A percentile compares a stretch with the other conserved stretches of the same genome.
Evolutionary conservation across 2,888 invertebrate species (phyloP).

Genomic region (Heliconius ismenius): DNA sequence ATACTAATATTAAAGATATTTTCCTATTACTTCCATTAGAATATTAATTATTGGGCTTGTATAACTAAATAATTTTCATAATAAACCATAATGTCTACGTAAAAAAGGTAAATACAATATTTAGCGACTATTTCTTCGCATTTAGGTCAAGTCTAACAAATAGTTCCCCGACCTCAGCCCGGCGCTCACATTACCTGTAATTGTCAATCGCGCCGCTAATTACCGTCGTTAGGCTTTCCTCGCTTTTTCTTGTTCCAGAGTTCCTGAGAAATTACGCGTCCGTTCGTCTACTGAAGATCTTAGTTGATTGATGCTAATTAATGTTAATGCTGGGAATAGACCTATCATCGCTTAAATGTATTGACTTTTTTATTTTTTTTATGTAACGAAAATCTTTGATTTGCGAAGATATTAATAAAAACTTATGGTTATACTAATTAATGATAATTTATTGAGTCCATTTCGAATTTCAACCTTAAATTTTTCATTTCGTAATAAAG

Average conservation of each 20-base stretch:
- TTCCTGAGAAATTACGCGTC: conserved; percentile 34
- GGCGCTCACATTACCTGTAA: conserved; percentile 33
- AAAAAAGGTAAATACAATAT: not conserved
- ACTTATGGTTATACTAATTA: no score
- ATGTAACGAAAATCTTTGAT: no score
- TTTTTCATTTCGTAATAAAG: no score
- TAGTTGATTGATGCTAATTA: conserved; percentile 39
- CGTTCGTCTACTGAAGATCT: conserved; percentile 31
- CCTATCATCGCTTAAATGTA: conserved; percentile 21
- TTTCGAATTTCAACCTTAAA: no score
- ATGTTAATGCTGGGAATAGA: conserved; percentile 36
- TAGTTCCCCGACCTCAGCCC: conserved; percentile 18
- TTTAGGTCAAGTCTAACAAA: conserved; percentile 23
- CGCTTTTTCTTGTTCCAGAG: conserved; percentile 42
- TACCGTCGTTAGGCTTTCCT: conserved; percentile 39
- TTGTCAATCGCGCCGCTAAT: conserved; percentile 47
- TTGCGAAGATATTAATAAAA: no score
- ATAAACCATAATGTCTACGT: not conserved
- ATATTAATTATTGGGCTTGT: no score
- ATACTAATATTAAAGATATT: no score
- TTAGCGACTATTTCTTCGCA: not conserved
- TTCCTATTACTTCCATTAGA: no score
- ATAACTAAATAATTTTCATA: no score
- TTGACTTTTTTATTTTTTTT: no score
- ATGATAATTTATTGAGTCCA: no score